Evolutionary conservation across 2,888 invertebrate species (phyloP).

Genomic region (Harpagoxenus sublaevis): DNA sequence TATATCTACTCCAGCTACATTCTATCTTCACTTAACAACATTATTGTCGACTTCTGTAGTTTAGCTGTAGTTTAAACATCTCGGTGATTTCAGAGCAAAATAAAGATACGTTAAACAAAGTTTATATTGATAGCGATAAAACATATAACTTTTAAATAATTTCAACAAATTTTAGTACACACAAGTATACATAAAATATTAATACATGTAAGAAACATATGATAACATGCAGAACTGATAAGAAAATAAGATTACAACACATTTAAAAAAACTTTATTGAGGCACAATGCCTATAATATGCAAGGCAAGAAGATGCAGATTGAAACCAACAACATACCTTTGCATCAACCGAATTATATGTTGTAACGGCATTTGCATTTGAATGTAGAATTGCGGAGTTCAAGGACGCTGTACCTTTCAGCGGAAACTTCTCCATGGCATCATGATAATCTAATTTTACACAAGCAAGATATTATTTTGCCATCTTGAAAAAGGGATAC

Average conservation of each 20-base stretch:
- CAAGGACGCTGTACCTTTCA: constrained; percentile 87
- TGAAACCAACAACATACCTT: constrained; percentile 78
- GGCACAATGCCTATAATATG: neutral
- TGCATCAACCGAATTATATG: constrained; percentile 84
- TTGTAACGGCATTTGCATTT: constrained; percentile 81
- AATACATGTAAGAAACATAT: neutral
- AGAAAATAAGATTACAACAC: neutral
- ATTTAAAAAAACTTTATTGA: neutral
- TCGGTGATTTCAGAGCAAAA: neutral
- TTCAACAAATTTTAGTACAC: neutral
- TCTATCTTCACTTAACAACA: constrained; percentile 10
- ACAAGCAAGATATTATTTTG: constrained; percentile 40
- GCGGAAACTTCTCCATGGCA: constrained; percentile 91
- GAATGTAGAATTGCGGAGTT: constrained; percentile 79
- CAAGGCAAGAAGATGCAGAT: constrained; percentile 41
- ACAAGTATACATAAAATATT: neutral
- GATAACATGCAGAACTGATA: constrained; percentile 1
- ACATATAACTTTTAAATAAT: neutral
- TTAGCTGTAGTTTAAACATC: neutral
- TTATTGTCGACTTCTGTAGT: neutral
- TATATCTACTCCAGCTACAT: neutral
- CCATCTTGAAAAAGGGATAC: neutral
- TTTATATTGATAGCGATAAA: neutral
- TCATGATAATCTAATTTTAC: constrained; percentile 79
- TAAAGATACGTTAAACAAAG: neutral